A percentile compares a stretch with the other conserved stretches of the same genome.
phyloP scores from a whole-genome alignment of 2,797 vertebrate species.

The Psittacula echo region DNA sequence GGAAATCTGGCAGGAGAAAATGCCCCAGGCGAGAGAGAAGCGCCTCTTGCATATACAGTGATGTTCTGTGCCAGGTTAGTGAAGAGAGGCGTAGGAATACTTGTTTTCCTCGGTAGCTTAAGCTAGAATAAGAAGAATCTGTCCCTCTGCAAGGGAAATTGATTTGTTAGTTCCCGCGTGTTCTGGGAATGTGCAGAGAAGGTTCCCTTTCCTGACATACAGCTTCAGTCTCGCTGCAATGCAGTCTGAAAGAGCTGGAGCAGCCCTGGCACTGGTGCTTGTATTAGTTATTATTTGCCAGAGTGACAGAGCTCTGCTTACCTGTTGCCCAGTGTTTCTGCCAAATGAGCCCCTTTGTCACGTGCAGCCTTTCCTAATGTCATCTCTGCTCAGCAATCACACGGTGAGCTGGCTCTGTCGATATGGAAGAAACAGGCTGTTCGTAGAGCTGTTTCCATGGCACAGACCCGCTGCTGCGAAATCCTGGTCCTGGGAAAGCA shows the following conservation, averaged over 20 bases:
- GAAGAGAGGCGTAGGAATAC: not conserved
- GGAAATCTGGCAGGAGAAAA: not conserved
- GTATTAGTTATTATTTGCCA: rapidly evolving
- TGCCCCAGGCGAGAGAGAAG: not conserved
- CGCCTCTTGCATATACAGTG: not conserved
- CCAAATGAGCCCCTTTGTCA: not conserved
- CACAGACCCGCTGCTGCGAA: rapidly evolving
- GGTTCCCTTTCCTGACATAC: not conserved
- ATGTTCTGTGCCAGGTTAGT: not conserved
- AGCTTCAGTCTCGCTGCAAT: rapidly evolving
- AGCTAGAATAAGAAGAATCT: not conserved
- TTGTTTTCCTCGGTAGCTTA: not conserved
- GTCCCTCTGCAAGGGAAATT: not conserved
- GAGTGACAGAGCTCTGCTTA: not conserved
- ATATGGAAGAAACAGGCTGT: rapidly evolving
- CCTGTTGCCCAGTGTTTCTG: not conserved
- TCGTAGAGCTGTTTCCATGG: not conserved
- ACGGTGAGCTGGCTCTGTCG: rapidly evolving
- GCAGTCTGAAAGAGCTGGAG: not conserved
- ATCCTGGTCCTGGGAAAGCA: not conserved
- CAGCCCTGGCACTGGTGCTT: not conserved
- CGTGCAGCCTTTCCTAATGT: not conserved
- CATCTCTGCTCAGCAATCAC: not conserved
- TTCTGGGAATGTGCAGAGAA: not conserved
- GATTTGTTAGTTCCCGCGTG: not conserved